Percentiles rank a stretch among this genome's conserved stretches.
phyloP scores from a whole-genome alignment of 2,888 invertebrate genomes.

The Lepas anatifera region DNA sequence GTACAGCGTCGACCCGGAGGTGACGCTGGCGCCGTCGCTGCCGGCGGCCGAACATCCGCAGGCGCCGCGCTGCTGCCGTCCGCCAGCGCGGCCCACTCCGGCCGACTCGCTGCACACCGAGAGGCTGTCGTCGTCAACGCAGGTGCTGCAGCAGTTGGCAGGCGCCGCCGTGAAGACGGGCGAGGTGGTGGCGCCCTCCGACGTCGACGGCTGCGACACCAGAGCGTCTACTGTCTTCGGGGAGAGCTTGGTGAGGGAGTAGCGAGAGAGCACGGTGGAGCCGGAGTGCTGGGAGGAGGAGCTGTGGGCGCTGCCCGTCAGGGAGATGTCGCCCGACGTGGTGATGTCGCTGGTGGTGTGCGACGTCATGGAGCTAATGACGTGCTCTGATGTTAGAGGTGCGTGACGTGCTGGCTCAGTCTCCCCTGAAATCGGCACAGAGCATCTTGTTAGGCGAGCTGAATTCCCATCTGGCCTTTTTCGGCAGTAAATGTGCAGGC shows the following conservation, averaged over 20 bases:
- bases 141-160: conserved; percentile 26
- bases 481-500: too few relatives aligned
- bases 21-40: conserved; percentile 20
- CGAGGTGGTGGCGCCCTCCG: conserved; percentile 22
- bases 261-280: conserved; percentile 27
- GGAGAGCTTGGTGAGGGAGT: conserved; percentile 23
- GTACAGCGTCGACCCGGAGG: conserved; percentile 9
- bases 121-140: conserved; percentile 23
- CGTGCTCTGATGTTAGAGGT: too few relatives aligned
- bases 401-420: too few relatives aligned
- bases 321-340: conserved; percentile 23
- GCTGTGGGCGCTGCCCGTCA: conserved; percentile 27
- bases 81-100: conserved; percentile 19
- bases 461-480: too few relatives aligned
- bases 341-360: too few relatives aligned
- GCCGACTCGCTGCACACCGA: conserved; percentile 17
- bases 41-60: conserved; percentile 24
- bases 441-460: too few relatives aligned
- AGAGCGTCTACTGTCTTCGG: conserved; percentile 23
- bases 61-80: conserved; percentile 22
- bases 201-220: too few relatives aligned
- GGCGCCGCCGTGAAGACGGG: conserved; percentile 21
- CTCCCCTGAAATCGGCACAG: too few relatives aligned
- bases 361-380: too few relatives aligned
- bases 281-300: conserved; percentile 28